Base-by-base conservation (phyloP, 2,113 vertebrate species). In the Ahaetulla prasina region DNA sequence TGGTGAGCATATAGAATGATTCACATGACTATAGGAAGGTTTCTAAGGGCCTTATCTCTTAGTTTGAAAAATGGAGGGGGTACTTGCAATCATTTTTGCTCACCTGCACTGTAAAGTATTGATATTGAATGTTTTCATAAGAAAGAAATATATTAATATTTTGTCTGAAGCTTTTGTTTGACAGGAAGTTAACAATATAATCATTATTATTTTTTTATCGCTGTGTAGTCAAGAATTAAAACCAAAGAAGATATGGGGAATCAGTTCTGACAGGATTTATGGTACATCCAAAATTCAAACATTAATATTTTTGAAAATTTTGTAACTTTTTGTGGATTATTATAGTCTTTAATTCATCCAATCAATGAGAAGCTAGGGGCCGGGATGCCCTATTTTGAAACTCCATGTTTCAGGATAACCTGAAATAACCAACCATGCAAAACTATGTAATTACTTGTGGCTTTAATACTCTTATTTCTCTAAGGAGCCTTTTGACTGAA, bases 401-500 rank as follows among this genome's bases (percentile, higher is more conserved):
- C 93, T 94, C 93, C 63, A 18, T 68, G 63, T 68, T 68, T 68
- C 30, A 35, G 63, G 63, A 68, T 35, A 68, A 68, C 63, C 30
- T 35, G 30, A 93, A 94, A 95, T 89, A 27, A 87, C 39, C 35
- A 93, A 91, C 63, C 11, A 96, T 96, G 95, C 96, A 95, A 96
- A 96, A 95, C 95, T 63, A 55, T 95, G 95, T 96, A 97, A 97
- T 97, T 96, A 96, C 94, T 93, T 91, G 93, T 93, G 50, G 63
- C 60, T 49, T 94, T 88, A 95, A 95, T 92, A 90, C 95, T 94
- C 95, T 95, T 95, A 96, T 96, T 96, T 96, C 95, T 96, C 95
- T 90, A 52, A 95, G 95, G 39, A 90, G 87, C 84, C 90, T 95
- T 96, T 80, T 96, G 95, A 92, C 63, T 92, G 74, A 96, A 96